Conservation (phyloP, 2,888 invertebrate species). For the Lydus trimaculatus region DNA sequence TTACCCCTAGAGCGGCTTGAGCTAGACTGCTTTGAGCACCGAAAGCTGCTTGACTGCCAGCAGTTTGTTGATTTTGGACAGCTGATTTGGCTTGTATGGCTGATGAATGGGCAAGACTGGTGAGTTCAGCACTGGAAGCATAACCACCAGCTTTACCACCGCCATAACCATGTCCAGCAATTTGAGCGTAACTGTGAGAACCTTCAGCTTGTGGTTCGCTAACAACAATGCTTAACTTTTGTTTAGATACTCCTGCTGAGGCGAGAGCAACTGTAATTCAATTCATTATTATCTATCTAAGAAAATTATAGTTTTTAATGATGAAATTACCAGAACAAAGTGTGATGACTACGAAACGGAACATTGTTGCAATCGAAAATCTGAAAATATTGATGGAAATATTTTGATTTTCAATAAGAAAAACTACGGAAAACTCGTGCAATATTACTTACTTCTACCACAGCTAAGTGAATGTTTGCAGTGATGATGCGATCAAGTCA, state of each 20-base stretch:
- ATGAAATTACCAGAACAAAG: constrained; percentile 26
- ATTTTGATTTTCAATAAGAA: not conserved
- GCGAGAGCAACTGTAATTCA: constrained; percentile 19
- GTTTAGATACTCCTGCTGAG: constrained; percentile 18
- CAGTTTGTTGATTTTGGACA: constrained; percentile 71
- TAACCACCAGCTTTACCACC: constrained; percentile 51
- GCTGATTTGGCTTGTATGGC: constrained; percentile 77
- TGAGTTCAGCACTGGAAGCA: constrained; percentile 71
- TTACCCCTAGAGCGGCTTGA: constrained; percentile 67
- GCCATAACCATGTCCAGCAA: constrained; percentile 19
- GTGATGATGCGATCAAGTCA: constrained; percentile 17
- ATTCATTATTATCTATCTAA: not conserved
- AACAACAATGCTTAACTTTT: constrained; percentile 22
- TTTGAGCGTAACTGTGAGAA: constrained; percentile 17
- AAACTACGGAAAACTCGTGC: not conserved
- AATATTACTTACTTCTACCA: constrained; percentile 8
- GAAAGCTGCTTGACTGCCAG: constrained; percentile 77
- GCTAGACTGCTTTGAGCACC: constrained; percentile 76
- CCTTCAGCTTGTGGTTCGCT: constrained; percentile 24
- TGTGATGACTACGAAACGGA: constrained; percentile 27
- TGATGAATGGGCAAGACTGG: constrained; percentile 71
- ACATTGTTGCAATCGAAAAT: constrained; percentile 24
- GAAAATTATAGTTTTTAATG: not conserved
- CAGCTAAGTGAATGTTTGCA: constrained; percentile 8
- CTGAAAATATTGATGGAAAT: not conserved